Evolutionary conservation across 1,140 invertebrate genomes (phyloP), one percentile per base, ranked within the genome.

Genomic region (Calephelis virginiensis): DNA sequence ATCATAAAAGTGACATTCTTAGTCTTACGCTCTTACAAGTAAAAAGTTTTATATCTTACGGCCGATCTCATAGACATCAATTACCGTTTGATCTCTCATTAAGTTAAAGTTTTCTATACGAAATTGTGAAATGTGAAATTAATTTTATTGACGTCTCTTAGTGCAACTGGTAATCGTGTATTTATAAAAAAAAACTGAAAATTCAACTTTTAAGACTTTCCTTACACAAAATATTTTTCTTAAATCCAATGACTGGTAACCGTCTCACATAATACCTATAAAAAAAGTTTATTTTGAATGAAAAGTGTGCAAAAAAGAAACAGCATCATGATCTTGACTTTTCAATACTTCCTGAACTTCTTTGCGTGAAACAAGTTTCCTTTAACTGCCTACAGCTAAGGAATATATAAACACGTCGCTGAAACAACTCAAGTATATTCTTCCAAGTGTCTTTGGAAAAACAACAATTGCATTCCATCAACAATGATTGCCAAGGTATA

Each of bases 261-360:
- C 8, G 50, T 13, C 50, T 17, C 28, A 28, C 8, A 53, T 17
- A 53, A 53, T 17, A 17, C 11, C 28, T 28, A 5, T 14, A 28
- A 11, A 17, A 10, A 53, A 13, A 13, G 11, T 53, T 13, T 1
- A 28, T 12, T 56, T 10, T 56, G 17, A 6, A 56, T 12, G 53
- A 56, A 11, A 56, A 38, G 28, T 28, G 28, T 3, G 28, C 28
- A 28, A 28, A 28, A 4, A 28, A 28, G 17, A 56, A 53, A 28
- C 80, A 82, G 59, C 72, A 80, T 63, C 38, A 67, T 64, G 81
- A 66, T 81, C 85, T 87, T 87, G 85, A 89, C 83, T 85, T 89
- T 87, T 82, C 83, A 67, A 71, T 66, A 72, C 77, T 87, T 89
- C 86, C 84, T 86, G 83, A 82, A 81, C 82, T 82, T 83, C 80